Percentiles rank a stretch among this genome's conserved stretches.
Evolutionary conservation across 2,113 vertebrate genomes (phyloP).

Genomic region (Origma solitaria): DNA sequence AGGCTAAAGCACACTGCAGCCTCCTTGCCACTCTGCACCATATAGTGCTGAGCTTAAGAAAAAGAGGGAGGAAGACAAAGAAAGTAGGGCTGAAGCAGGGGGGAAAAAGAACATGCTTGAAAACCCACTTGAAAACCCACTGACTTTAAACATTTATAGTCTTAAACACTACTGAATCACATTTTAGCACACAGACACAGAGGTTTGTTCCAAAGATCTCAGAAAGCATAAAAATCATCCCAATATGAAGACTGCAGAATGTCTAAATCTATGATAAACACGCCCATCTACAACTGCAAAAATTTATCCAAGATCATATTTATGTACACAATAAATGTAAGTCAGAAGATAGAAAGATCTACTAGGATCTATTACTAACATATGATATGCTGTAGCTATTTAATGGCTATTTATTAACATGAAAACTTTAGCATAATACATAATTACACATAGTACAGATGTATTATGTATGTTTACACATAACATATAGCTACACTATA

Average conservation of each 20-base stretch:
- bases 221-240: neutral
- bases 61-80: neutral
- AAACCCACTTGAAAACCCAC: neutral
- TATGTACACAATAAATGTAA: neutral
- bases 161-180: constrained; percentile 7
- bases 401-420: neutral
- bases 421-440: neutral
- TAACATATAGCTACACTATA: neutral
- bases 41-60: neutral
- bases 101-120: neutral
- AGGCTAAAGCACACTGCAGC: neutral
- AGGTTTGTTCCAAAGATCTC: neutral
- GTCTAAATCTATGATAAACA: neutral
- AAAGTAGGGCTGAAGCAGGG: neutral
- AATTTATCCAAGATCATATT: neutral
- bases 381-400: neutral
- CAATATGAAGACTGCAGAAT: neutral
- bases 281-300: neutral
- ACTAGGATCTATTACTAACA: neutral
- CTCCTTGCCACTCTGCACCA: neutral
- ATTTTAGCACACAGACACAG: neutral
- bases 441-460: neutral
- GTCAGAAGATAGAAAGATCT: neutral
- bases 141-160: constrained; percentile 21
- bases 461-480: neutral